Percentiles rank a stretch among this genome's conserved stretches.
phyloP scores from a whole-genome alignment of 2,888 invertebrate species.

The Dryobota labecula region DNA sequence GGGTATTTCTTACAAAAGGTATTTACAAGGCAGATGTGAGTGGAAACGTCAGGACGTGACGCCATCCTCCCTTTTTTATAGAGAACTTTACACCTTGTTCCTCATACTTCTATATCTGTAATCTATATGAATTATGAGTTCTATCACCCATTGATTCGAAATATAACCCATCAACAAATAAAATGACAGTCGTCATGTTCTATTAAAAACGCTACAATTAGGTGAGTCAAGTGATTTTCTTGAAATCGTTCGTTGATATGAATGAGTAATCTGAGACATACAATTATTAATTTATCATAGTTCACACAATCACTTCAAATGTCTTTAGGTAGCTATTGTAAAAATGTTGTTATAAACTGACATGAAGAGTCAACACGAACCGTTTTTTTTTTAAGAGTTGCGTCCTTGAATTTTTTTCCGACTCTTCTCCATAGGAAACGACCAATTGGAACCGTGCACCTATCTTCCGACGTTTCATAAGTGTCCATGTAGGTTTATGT shows the following conservation, averaged over 20 bases:
- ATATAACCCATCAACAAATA: neutral
- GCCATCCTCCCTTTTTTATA: too few relatives aligned
- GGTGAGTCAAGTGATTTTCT: constrained; percentile 34
- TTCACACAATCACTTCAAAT: neutral
- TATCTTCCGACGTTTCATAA: neutral
- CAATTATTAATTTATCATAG: constrained; percentile 21
- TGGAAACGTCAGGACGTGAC: too few relatives aligned
- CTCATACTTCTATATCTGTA: too few relatives aligned
- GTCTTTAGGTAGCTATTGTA: neutral
- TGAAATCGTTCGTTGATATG: neutral
- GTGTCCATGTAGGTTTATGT: neutral
- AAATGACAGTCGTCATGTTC: neutral
- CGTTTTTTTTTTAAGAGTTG: neutral
- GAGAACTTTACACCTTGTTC: too few relatives aligned
- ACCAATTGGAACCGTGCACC: neutral
- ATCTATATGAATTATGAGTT: neutral
- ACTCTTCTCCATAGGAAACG: neutral
- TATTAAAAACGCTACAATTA: constrained; percentile 1
- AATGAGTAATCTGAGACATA: constrained; percentile 11
- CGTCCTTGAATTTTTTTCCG: neutral
- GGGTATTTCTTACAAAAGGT: too few relatives aligned
- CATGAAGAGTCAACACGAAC: neutral
- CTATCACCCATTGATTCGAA: neutral
- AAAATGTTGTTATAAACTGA: too few relatives aligned
- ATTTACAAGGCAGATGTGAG: too few relatives aligned